A percentile compares a stretch with the other conserved stretches of the same genome.
Evolutionary conservation across 2,113 vertebrate genomes (phyloP).

Genomic region (Anarhynchus alexandrinus): DNA sequence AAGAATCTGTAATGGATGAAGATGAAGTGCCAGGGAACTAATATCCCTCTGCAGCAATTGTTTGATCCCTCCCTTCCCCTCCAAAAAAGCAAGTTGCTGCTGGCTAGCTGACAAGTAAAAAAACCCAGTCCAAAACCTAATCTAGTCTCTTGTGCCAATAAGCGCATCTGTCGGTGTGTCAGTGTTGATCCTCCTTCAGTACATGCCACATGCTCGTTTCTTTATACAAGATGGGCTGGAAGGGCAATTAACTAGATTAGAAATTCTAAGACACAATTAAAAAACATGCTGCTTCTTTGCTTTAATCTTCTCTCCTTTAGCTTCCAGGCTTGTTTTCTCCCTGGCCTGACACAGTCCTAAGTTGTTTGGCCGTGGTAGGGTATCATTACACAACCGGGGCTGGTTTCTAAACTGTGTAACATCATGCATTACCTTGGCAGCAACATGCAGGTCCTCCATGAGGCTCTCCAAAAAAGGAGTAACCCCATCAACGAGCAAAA

Average conservation of each 20-base stretch:
- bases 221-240: constrained; percentile 54
- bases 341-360: neutral
- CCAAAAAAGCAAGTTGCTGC: constrained; percentile 60
- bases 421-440: constrained; percentile 17
- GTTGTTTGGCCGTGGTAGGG: neutral
- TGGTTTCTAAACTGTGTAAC: neutral
- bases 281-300: constrained; percentile 14
- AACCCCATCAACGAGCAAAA: neutral
- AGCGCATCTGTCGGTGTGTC: constrained; percentile 46
- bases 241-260: constrained; percentile 60
- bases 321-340: constrained; percentile 39
- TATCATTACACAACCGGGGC: neutral
- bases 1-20: constrained; percentile 57
- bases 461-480: neutral
- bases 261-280: constrained; percentile 59
- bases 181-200: constrained; percentile 65
- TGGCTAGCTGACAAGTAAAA: constrained; percentile 52
- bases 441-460: neutral
- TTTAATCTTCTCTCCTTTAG: constrained; percentile 45
- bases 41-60: constrained; percentile 44
- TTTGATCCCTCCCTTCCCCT: constrained; percentile 36
- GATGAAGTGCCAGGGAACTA: constrained; percentile 40
- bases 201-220: constrained; percentile 59
- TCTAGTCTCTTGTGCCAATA: constrained; percentile 49
- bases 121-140: constrained; percentile 43